Conservation (phyloP, 2,888 invertebrate species). For the Yponomeuta sedellus region DNA sequence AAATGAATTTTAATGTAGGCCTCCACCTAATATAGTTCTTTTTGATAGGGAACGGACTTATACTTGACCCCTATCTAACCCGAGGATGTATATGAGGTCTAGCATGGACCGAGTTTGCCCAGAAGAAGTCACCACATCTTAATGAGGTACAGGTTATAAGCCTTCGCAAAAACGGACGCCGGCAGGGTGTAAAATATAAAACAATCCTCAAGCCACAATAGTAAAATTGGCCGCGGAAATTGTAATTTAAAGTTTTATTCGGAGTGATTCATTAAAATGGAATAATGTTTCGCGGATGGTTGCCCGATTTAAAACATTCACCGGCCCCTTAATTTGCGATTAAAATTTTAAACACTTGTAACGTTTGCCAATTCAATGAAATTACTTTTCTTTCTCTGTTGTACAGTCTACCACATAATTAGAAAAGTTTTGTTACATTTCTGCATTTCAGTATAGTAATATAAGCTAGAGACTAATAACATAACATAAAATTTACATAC, state of each 20-base stretch:
- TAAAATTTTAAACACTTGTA: slow-evolving; percentile 25
- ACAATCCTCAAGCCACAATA: slow-evolving; percentile 5
- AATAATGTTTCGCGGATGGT: slow-evolving; percentile 15
- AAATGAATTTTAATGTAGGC: too few relatives aligned
- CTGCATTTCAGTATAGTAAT: too few relatives aligned
- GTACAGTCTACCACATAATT: slow-evolving; percentile 7
- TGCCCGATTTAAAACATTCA: slow-evolving; percentile 16
- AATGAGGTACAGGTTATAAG: too few relatives aligned
- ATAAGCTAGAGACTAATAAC: too few relatives aligned
- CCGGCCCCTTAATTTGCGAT: slow-evolving; percentile 30
- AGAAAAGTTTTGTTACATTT: too few relatives aligned
- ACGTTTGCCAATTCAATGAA: background rate
- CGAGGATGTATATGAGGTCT: too few relatives aligned
- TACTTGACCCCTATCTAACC: too few relatives aligned
- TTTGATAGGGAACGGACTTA: too few relatives aligned
- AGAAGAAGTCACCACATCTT: too few relatives aligned
- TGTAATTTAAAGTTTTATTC: slow-evolving; percentile 17
- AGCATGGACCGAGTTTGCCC: too few relatives aligned
- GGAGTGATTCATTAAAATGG: slow-evolving; percentile 16
- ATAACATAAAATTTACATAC: too few relatives aligned
- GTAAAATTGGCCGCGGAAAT: slow-evolving; percentile 9
- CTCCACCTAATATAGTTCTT: slow-evolving; percentile 7
- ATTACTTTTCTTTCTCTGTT: slow-evolving; percentile 9
- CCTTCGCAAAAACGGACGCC: too few relatives aligned
- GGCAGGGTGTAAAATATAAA: background rate